Conservation (phyloP, 1,140 invertebrate species). For the Anastrepha obliqua region DNA sequence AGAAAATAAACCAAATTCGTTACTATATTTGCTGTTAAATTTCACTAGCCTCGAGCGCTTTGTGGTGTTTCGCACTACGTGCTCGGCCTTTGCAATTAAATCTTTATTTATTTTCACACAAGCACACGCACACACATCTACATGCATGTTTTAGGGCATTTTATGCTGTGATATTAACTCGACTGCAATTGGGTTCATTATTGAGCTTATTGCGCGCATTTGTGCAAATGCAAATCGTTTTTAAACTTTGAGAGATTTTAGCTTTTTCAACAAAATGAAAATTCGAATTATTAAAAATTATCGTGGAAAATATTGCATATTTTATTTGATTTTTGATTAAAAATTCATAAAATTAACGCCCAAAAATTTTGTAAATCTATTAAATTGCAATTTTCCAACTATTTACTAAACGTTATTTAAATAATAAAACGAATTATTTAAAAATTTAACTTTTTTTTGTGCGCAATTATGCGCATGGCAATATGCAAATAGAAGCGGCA, state of each 20-base stretch:
- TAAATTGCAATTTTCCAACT: no score
- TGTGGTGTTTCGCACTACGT: not conserved
- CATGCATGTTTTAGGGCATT: not conserved
- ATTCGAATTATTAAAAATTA: slow-evolving; percentile 11
- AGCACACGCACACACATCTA: not conserved
- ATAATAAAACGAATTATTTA: no score
- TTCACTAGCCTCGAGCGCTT: not conserved
- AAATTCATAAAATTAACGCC: no score
- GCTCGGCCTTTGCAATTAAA: not conserved
- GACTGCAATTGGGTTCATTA: not conserved
- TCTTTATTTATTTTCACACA: not conserved
- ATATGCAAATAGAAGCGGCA: no score
- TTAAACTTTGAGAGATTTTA: not conserved
- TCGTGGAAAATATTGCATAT: not conserved
- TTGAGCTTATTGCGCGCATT: not conserved
- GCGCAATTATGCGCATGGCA: not conserved
- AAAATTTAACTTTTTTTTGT: not conserved
- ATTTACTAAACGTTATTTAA: no score
- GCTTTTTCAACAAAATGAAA: not conserved
- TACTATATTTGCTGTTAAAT: not conserved
- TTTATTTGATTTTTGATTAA: not conserved
- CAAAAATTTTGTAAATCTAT: no score
- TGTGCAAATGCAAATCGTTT: not conserved
- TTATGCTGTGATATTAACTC: not conserved
- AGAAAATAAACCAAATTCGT: slow-evolving; percentile 17